Base-by-base conservation (phyloP, 2,113 vertebrate genomes). In the Vulpes lagopus region DNA sequence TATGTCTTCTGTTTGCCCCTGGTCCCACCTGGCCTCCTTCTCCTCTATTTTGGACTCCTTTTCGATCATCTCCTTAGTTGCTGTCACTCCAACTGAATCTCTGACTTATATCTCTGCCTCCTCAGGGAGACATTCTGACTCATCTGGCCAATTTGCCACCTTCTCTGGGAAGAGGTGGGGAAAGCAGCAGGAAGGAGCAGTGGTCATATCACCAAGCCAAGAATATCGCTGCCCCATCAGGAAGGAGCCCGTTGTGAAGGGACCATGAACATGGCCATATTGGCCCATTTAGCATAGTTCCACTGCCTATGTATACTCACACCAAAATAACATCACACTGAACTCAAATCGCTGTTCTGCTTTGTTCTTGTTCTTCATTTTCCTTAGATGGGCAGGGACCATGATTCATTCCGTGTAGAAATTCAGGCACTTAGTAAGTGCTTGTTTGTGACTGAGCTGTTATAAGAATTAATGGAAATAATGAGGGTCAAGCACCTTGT, bases 401-500 rank as follows among this genome's bases (percentile, higher is more conserved):
- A 55, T 51, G 43, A 38, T 60, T 71, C 60, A 8, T 65, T 89
- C 92, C 67, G 88, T 90, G 71, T 94, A 23, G 25, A 65, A 90
- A 83, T 27, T 43, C 57, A 64, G 60, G 19, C 8, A 78, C 14
- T 83, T 73, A 76, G 2, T 62, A 35, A 8, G 0, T 76, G 6
- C 55, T 91, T 67, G 62, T 78, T 71, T 38, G 71, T 88, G 53
- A 84, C 1, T 64, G 38, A 62, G 15, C 23, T 94, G 32, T 78
- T 89, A 2, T 0, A 43, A 95, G 64, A 89, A 88, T 81, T 84
- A 91, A 95, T 85, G 53, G 38, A 94, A 97, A 81, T 30, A 57
- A 89, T 76, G 69, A 95, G 27, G 9, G 11, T 23, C 22, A 43
- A 64, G 43, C 51, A 71, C 27, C 19, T 62, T 8, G 43, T n/a